These are phyloP conservation scores for Xylota sylvarum DNA, from an alignment of 2,888 invertebrate genomes.

Conservation along the genomic window DNA sequence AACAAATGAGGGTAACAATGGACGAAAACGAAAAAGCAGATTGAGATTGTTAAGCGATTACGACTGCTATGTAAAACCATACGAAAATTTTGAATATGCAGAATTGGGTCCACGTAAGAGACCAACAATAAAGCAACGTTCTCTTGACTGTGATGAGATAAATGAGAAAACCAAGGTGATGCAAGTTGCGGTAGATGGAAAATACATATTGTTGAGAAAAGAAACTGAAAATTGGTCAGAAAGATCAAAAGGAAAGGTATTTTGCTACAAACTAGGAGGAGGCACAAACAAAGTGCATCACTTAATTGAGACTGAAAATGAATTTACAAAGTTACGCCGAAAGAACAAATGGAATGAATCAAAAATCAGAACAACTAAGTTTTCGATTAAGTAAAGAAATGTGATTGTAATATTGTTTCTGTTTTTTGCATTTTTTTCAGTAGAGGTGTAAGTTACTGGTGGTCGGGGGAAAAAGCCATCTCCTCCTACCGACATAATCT, in stretches of 20 bases:
- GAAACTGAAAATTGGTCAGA: conserved; percentile 79
- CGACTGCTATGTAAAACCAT: conserved; percentile 79
- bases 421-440: not conserved
- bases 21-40: conserved; percentile 60
- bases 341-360: conserved; percentile 81
- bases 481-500: no score
- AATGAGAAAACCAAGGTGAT: conserved; percentile 56
- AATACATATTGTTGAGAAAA: conserved; percentile 76
- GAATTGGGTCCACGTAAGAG: conserved; percentile 78
- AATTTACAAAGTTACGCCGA: conserved; percentile 79
- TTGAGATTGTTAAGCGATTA: conserved; percentile 79
- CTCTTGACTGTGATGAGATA: conserved; percentile 48
- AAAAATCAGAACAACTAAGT: conserved; percentile 78
- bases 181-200: conserved; percentile 77
- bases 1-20: not conserved
- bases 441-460: no score
- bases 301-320: conserved; percentile 78
- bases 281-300: conserved; percentile 62
- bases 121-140: conserved; percentile 79
- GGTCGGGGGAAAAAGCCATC: no score
- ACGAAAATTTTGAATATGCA: conserved; percentile 80
- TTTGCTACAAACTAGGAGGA: conserved; percentile 78
- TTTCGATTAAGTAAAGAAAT: conserved; percentile 32
- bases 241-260: conserved; percentile 78
- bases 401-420: not conserved